Base-by-base conservation (phyloP, 2,113 vertebrate species). In the Numida meleagris region DNA sequence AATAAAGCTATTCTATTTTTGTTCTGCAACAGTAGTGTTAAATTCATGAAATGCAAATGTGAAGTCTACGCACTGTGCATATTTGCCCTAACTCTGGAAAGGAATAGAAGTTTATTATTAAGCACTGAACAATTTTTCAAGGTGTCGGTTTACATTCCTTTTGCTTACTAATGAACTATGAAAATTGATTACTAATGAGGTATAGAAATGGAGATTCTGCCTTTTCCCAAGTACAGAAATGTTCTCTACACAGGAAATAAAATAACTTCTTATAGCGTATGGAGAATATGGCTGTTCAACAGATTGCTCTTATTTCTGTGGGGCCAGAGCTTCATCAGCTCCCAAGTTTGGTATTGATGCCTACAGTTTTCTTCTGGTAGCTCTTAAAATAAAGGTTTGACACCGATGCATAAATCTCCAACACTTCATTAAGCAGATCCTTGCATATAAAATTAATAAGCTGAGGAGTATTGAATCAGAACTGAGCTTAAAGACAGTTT, bases 131-230 rank as follows among this genome's bases (percentile, higher is more conserved):
- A 63, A 65, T 96, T 93, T 94, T 93, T 96, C 87, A 84, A 87
- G 81, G 58, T 94, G 81, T 92, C 13, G 0, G 94, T 82, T 94
- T 96, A 75, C 80, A 65, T 96, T 92, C 65, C 87, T 94, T 89
- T 93, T 94, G 89, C 85, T 94, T 92, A 80, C 89, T 95, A 89
- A 94, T 96, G 94, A 93, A 51, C 95, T 95, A 95, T 95, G 90
- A 88, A 96, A 96, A 96, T 95, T 68, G 90, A 65, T 92, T 96
- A 86, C 90, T 96, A 94, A 96, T 94, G 92, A 95, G 83, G 72
- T 96, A 88, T 92, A 74, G 79, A 95, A 94, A 92, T 86, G 73
- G 88, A 88, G 94, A 90, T 88, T 87, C 55, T 89, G 75, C 75
- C 50, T 82, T 82, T 76, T 95, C 50, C 63, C 59, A 74, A 51